Evolutionary conservation across 2,888 invertebrate genomes (phyloP).

Genomic region (Drosophila mettleri): DNA sequence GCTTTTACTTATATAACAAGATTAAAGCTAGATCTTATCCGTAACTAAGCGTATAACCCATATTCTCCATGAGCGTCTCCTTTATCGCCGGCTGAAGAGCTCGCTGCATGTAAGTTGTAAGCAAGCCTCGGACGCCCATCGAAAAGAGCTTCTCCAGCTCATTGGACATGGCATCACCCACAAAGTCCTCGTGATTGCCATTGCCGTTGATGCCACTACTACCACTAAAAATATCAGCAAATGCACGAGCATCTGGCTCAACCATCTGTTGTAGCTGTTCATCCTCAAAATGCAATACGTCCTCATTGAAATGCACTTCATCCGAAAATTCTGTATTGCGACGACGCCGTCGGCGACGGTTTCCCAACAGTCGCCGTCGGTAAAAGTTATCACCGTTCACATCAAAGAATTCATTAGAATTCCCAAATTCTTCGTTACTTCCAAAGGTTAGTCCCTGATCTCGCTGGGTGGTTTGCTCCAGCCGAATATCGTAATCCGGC

Average conservation of each 20-base stretch:
- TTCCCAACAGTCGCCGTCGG: conserved; percentile 59
- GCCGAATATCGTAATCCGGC: conserved; percentile 76
- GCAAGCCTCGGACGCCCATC: conserved; percentile 91
- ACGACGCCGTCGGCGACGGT: conserved; percentile 62
- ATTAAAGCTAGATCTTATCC: conserved; percentile 85
- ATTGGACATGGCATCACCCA: conserved; percentile 88
- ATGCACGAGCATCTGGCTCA: conserved; percentile 83
- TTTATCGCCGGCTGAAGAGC: conserved; percentile 93
- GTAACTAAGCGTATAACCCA: conserved; percentile 94
- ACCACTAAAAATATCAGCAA: conserved; percentile 80
- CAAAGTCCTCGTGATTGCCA: conserved; percentile 85
- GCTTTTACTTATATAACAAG: conserved; percentile 18
- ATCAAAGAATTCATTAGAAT: conserved; percentile 59
- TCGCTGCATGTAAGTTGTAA: conserved; percentile 93
- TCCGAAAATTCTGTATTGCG: conserved; percentile 52
- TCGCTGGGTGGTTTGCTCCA: conserved; percentile 57
- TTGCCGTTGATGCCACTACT: conserved; percentile 3
- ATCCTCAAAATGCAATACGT: conserved; percentile 78
- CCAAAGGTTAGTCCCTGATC: conserved; percentile 56
- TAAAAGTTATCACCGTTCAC: conserved; percentile 69
- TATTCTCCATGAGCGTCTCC: conserved; percentile 93
- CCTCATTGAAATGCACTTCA: conserved; percentile 78
- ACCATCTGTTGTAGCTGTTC: conserved; percentile 79
- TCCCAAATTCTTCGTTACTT: conserved; percentile 51
- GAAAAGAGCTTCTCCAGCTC: conserved; percentile 95